Conservation (phyloP, 2,113 vertebrate genomes). For the Lepisosteus osseus region DNA sequence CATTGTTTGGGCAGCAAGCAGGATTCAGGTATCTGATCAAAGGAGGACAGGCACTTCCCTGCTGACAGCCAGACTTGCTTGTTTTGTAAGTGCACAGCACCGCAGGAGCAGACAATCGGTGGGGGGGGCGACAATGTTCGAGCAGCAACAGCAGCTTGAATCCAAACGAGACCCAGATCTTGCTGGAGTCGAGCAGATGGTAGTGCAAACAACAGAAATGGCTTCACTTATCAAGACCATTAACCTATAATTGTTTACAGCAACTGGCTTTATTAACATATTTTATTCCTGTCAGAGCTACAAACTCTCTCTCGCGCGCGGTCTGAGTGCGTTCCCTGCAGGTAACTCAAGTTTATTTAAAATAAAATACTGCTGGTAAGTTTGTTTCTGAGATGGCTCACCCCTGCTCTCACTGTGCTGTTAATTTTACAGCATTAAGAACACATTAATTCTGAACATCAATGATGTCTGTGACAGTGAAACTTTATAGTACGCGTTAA, state of each 20-base stretch:
- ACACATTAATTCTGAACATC: background rate
- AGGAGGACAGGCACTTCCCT: too few species aligned
- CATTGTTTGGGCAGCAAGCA: too few species aligned
- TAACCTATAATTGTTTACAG: slow-evolving; percentile 15
- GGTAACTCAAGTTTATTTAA: slow-evolving; percentile 5
- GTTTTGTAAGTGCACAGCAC: too few species aligned
- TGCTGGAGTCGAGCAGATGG: slow-evolving; percentile 21
- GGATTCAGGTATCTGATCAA: too few species aligned
- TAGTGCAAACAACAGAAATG: slow-evolving; percentile 10
- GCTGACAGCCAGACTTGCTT: too few species aligned
- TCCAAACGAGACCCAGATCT: background rate
- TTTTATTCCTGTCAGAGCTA: background rate
- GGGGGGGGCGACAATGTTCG: too few species aligned
- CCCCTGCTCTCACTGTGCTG: background rate
- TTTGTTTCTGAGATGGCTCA: background rate
- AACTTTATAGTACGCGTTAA: too few species aligned
- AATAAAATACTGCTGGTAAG: background rate
- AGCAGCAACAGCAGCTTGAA: background rate
- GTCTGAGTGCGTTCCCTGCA: background rate
- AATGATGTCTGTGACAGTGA: too few species aligned
- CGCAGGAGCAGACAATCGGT: too few species aligned
- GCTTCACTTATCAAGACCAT: slow-evolving; percentile 18
- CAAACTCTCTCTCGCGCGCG: background rate
- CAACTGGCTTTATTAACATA: slow-evolving; percentile 17
- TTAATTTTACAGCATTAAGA: background rate